Evolutionary conservation across 1,140 invertebrate genomes (phyloP).

Genomic region (Drosophila carrolli): DNA sequence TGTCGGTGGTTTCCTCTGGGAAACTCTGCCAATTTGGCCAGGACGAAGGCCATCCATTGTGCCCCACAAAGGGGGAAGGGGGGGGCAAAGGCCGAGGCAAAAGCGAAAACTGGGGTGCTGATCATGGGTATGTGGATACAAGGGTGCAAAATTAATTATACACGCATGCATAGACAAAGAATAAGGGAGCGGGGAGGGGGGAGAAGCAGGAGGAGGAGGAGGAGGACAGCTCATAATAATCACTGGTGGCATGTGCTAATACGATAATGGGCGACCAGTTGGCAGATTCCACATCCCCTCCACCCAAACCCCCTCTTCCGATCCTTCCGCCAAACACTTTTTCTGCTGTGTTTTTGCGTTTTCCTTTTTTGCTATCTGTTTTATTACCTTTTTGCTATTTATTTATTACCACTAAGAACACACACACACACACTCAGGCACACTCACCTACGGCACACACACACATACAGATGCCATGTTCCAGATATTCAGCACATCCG

Average conservation of each 20-base stretch:
- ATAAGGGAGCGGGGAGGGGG: background rate
- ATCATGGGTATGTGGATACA: slow-evolving; percentile 2
- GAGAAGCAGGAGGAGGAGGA: background rate
- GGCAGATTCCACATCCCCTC: slow-evolving; percentile 26
- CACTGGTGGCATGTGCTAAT: slow-evolving; percentile 63
- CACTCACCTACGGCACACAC: background rate
- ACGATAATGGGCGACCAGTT: slow-evolving; percentile 58
- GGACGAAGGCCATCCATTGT: slow-evolving; percentile 9
- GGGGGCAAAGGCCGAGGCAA: background rate
- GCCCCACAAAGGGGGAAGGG: background rate
- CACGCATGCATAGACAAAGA: slow-evolving; percentile 38
- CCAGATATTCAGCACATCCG: slow-evolving; percentile 34
- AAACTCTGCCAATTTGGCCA: background rate
- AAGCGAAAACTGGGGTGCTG: background rate
- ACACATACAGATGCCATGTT: background rate
- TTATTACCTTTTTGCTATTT: slow-evolving; percentile 64
- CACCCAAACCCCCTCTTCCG: background rate
- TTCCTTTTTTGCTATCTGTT: slow-evolving; percentile 37
- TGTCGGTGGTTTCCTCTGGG: background rate
- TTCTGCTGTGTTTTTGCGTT: slow-evolving; percentile 4
- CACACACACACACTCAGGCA: background rate
- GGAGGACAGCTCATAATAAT: slow-evolving; percentile 53
- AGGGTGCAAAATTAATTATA: slow-evolving; percentile 55
- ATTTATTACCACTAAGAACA: slow-evolving; percentile 57
- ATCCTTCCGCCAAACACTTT: slow-evolving; percentile 10